Evolutionary conservation across 2,797 vertebrate genomes (phyloP), one percentile per base, ranked within the genome.

Genomic region (Takifugu rubripes): DNA sequence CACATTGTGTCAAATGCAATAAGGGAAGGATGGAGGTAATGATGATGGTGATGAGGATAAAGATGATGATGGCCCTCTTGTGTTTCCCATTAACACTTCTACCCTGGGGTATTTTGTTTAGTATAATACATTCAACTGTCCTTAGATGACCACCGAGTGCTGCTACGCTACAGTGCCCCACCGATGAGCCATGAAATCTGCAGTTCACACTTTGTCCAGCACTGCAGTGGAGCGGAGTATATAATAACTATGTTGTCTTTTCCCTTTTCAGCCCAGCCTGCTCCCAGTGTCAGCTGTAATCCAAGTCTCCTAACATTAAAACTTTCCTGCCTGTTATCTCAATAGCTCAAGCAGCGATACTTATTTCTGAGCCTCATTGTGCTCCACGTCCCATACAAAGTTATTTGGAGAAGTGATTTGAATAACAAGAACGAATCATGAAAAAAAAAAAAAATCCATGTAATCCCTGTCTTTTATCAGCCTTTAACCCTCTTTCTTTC

Each of bases 111-210:
- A 65, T 71, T 48, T 59, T 79, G 72, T 73, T 73, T 77, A 74
- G 76, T 79, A 70, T 80, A 81, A 85, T 82, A 85, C 78, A 85
- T 87, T 87, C 81, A 84, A 71, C 75, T 75, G 83, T 85, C 82
- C 84, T 82, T 68, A 68, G 79, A 64, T 83, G 77, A 84, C 83
- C 78, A 64, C 61, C 14, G 59, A 56, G 68, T 12, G 59, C 63
- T 64, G 71, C 57, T 49, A 57, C 45, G 24, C 47, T 52, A 50
- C 53, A 16, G 24, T 16, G 42, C 62, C 42, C 52, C 57, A 51
- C 53, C 46, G 50, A 61, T 54, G 73, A 77, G 65, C 65, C 71
- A 42, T 14, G 46, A 66, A 52, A 67, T 43, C 62, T 14, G 5
- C 2, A 46, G 64, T 58, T 74, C 63, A 64, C 66, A 67, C 64